A percentile compares a stretch with the other conserved stretches of the same genome.
Evolutionary conservation across 2,113 vertebrate genomes (phyloP).

Genomic region (Podilymbus podiceps): DNA sequence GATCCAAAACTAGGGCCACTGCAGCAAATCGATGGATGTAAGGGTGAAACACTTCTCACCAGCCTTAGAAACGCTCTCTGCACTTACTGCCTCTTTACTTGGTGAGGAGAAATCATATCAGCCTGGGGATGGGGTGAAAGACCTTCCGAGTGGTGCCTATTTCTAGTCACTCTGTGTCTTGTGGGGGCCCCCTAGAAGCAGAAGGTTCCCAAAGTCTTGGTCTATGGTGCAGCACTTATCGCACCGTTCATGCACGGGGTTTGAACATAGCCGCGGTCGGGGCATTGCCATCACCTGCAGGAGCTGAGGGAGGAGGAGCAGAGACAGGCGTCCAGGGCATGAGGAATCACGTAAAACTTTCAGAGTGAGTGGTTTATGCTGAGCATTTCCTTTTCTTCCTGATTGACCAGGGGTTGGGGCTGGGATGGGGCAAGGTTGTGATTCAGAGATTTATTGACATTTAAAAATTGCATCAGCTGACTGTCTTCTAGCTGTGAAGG

Average conservation of each 20-base stretch:
- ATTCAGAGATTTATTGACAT: background rate
- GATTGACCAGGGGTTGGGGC: background rate
- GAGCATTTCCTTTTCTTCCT: background rate
- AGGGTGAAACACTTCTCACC: background rate
- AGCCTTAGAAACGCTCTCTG: background rate
- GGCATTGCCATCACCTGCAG: background rate
- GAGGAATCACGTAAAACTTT: background rate
- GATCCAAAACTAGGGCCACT: background rate
- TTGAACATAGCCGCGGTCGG: accelerated
- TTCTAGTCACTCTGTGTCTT: background rate
- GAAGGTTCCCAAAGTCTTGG: background rate
- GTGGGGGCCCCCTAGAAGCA: background rate
- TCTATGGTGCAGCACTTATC: background rate
- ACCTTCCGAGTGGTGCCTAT: background rate
- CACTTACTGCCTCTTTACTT: background rate
- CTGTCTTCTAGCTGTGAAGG: background rate
- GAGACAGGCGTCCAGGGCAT: accelerated
- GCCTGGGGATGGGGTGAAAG: background rate
- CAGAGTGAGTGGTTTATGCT: background rate
- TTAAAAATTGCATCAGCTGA: background rate
- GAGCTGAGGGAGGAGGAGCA: background rate
- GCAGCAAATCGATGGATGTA: accelerated
- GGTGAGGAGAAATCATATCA: background rate
- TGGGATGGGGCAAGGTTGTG: background rate
- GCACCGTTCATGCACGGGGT: accelerated